Evolutionary conservation across 2,888 invertebrate species (phyloP), one percentile per base, ranked within the genome.

Genomic region (Brenthis daphne): DNA sequence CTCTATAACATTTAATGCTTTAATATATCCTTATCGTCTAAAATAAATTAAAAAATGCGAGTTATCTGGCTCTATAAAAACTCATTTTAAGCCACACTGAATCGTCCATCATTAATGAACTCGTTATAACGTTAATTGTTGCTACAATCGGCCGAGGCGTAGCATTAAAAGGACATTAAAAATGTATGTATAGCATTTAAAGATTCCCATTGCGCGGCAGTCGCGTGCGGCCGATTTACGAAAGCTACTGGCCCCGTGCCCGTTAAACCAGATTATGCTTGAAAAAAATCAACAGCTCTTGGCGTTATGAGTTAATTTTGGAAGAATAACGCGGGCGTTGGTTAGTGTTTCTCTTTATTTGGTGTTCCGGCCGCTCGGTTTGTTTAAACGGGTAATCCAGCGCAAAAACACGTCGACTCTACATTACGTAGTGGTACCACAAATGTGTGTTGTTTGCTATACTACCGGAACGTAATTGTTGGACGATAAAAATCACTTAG

Each of bases 301-400:
- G 88, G 87, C 87, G 88, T 90, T 92, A 91, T 91, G 92, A 91
- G 92, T 92, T 92, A 92, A 92, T 92, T 92, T 90, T 87, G 90
- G 87, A 92, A 90, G 90, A 91, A 89, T 90, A 90, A 92, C 88
- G 90, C 86, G 84, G 79, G 79, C 81, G 85, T 82, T 80, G 86
- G 90, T 89, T 88, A 87, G 86, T 86, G 84, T 87, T 87, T 85
- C 85, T 87, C 87, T 90, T 90, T 92, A 89, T 91, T 91, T 90
- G 86, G 87, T 83, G 86, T 87, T 87, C 83, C 85, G 85, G 86
- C 83, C 85, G 85, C 82, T 85, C 82, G 85, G 88, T 89, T 90
- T 90, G 87, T 89, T 88, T 89, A 88, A 90, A 87, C 87, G 88
- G 85, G 85, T 90, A 92, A 91, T 90, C 87, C 87, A 81, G 81